Evolutionary conservation across 1,140 invertebrate genomes (phyloP).

Genomic region (Sycobia sp.): DNA sequence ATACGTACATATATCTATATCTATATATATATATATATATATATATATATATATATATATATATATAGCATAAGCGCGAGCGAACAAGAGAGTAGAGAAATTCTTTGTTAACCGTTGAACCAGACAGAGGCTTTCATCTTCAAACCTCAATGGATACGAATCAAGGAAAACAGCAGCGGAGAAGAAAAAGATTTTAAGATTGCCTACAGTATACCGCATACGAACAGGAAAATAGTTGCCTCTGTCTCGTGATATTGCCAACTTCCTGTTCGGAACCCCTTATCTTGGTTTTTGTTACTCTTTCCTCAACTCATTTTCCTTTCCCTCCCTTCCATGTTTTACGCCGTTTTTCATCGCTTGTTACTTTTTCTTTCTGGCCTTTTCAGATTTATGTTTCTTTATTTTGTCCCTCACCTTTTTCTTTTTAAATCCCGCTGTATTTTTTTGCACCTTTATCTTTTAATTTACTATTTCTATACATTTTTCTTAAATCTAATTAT

Average conservation of each 20-base stretch:
- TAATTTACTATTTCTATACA: too few species aligned
- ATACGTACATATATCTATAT: too few species aligned
- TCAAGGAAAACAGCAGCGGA: not conserved
- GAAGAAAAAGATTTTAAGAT: conserved; percentile 34
- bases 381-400: too few species aligned
- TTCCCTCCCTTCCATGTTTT: conserved; percentile 8
- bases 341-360: not conserved
- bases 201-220: conserved; percentile 37
- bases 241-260: conserved; percentile 38
- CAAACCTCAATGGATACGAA: conserved; percentile 29
- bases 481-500: too few species aligned
- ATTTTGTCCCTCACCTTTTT: too few species aligned
- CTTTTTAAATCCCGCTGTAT: not conserved
- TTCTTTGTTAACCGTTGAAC: conserved; percentile 18
- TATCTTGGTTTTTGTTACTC: conserved; percentile 34
- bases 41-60: too few species aligned
- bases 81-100: not conserved
- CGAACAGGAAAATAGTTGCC: conserved; percentile 39
- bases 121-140: not conserved
- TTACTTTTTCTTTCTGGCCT: conserved; percentile 1
- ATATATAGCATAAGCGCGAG: not conserved
- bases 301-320: not conserved
- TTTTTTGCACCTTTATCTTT: conserved; percentile 5
- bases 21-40: too few species aligned
- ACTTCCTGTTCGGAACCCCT: conserved; percentile 39